Base-by-base conservation (phyloP, 2,113 vertebrate species). In the Periophthalmodon schlosseri region DNA sequence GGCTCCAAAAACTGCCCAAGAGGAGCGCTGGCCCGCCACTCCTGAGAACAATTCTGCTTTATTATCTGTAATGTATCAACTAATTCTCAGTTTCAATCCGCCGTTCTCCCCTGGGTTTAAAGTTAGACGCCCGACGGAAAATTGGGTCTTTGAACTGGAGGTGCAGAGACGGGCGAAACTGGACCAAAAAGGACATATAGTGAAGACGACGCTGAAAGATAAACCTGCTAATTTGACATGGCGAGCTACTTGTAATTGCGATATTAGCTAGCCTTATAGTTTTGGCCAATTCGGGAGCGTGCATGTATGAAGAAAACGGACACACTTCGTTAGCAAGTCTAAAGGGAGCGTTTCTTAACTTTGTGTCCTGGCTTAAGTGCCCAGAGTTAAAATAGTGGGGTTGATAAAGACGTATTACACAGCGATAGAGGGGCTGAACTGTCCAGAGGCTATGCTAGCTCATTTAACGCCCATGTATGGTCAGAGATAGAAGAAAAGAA, bases 181-280 rank as follows among this genome's bases (percentile, higher is more conserved):
- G 87, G 89, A 89, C 88, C 69, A 56, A 54, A 74, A 74, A 66
- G 73, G 74, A 65, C 76, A 79, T 80, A 88, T 20, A 9, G 33
- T 4, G 63, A 73, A 75, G 88, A 82, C 77, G 28, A 61, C 56
- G 81, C 70, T 61, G 75, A 70, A 84, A 92, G 93, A 94, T 93
- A 94, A 94, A 94, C 92, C 90, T 91, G 91, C 91, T 92, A 90
- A 93, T 93, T 93, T 93, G 92, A 92, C 90, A 94, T 89, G 88
- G 85, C 87, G 85, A 91, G 88, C 84, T 84, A 63, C 79, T 87
- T 84, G 76, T 94, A 93, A 94, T 94, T 91, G 87, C 88, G 92
- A 74, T 80, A 87, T 81, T 88, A 78, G 78, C 84, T 86, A 84
- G 91, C 91, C 86, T 85, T 76, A 90, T 89, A 91, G 87, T 84